Percentiles rank a stretch among this genome's conserved stretches.
Conservation (phyloP, 2,113 vertebrate species). For the Neodontobutis hainanensis region DNA sequence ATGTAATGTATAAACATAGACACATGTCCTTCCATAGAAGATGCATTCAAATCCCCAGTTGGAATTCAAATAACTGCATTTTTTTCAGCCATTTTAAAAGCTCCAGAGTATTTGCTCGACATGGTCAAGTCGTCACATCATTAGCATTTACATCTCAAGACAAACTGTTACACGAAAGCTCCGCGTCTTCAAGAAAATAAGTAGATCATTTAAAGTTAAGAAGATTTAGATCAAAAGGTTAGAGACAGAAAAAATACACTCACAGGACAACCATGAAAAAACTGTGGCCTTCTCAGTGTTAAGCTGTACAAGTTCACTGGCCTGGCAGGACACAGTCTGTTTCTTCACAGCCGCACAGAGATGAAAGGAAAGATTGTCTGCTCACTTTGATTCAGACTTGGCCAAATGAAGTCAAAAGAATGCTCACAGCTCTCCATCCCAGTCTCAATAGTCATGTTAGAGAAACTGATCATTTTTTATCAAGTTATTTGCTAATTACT, state of each 20-base stretch:
- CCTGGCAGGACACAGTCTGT: conserved; percentile 70
- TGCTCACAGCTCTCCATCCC: conserved; percentile 53
- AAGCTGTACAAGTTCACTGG: conserved; percentile 75
- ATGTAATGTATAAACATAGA: no score
- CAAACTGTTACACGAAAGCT: conserved; percentile 76
- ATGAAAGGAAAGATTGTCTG: conserved; percentile 76
- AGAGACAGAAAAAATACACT: conserved; percentile 67
- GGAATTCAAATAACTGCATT: no score
- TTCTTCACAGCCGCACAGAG: conserved; percentile 70
- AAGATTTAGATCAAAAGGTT: conserved; percentile 85
- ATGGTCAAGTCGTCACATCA: conserved; percentile 68
- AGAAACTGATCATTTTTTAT: conserved; percentile 38
- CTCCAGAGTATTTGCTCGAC: conserved; percentile 48
- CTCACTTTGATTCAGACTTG: conserved; percentile 66
- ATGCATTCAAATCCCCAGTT: no score
- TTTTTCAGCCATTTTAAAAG: conserved; percentile 25
- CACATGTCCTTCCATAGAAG: no score
- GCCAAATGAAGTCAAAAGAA: conserved; percentile 63
- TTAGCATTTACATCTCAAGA: conserved; percentile 75
- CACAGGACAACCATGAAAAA: conserved; percentile 66
- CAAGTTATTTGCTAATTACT: conserved; percentile 68
- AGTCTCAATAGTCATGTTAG: conserved; percentile 38
- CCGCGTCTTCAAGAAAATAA: conserved; percentile 76
- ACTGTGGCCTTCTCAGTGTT: conserved; percentile 64
- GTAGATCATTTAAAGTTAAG: conserved; percentile 83